phyloP scores from a whole-genome alignment of 2,113 vertebrate species.

The Centropus bengalensis region DNA sequence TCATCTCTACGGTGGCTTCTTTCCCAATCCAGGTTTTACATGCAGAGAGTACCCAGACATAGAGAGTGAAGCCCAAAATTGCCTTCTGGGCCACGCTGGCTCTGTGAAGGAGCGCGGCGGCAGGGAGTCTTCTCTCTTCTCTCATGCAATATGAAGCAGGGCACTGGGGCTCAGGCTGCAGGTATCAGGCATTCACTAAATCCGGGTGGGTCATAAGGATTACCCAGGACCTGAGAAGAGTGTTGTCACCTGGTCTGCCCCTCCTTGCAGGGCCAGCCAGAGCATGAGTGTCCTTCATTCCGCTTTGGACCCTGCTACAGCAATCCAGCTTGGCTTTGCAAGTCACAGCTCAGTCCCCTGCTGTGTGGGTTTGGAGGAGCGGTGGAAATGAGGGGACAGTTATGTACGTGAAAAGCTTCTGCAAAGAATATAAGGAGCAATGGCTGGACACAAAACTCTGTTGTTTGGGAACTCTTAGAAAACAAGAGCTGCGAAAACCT shows the following conservation, averaged over 20 bases:
- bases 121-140: not conserved
- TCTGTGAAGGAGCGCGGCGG: not conserved
- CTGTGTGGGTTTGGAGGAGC: not conserved
- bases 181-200: not conserved
- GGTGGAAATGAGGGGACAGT: not conserved
- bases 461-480: not conserved
- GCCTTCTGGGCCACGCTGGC: not conserved
- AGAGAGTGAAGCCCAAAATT: not conserved
- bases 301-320: accelerated
- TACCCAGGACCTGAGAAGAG: not conserved
- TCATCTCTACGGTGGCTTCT: not conserved
- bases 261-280: not conserved
- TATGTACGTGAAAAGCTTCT: accelerated
- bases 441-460: not conserved
- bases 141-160: not conserved
- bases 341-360: not conserved
- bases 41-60: not conserved
- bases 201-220: not conserved
- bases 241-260: not conserved
- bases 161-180: not conserved
- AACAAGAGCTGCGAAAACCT: not conserved
- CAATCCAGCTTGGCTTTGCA: not conserved
- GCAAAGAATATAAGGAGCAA: not conserved
- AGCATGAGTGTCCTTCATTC: not conserved
- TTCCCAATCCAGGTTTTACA: not conserved